Base-by-base conservation (phyloP, 1,140 invertebrate genomes). In the Homalodisca vitripennis region DNA sequence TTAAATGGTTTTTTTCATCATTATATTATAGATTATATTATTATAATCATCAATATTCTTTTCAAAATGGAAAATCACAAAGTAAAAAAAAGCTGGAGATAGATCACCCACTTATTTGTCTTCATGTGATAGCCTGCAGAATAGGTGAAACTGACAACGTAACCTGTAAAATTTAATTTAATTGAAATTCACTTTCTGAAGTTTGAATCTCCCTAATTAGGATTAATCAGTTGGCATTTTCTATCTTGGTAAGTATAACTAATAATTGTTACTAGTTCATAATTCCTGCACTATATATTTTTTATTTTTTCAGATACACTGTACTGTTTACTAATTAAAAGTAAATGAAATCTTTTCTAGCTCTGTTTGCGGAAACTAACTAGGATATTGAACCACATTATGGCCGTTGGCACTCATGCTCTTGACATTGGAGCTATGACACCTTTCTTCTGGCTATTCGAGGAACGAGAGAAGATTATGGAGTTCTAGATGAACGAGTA, bases 381-480 rank as follows among this genome's bases (percentile, higher is more conserved):
- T 0, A 85, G 95, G 51, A 87, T 98, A 41, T 81, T 96, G 10
- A 99, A 98, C 80, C 97, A 99, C 78, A 89, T 96, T 55, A 95
- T 98, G 93, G 93, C 88, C 46, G 83, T 98, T 62, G 93, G 93
- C 17, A 93, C 93, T 0, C 95, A 98, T 79, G 91, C 93, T 1
- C 79, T 98, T 62, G 95, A 98, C 82, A 84, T 98, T 27, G 96
- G 97, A 26, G 97, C 94, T 3, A 83, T 99, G 66, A 98, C 97
- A 1, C 97, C 96, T 0, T 95, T 98, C 77, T 98, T 99, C 82
- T 99, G 96, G 95, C 82, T 98, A 31, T 99, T 98, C 81, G 97
- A 98, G 79, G 97, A 99, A 80, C 83, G 97, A 73, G 97, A 99
- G 81, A 98, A 99, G 83, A 84, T 98, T 81, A 95, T 97, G 90